phyloP scores from a whole-genome alignment of 2,113 vertebrate species.

The Grammomys dolichurus region DNA sequence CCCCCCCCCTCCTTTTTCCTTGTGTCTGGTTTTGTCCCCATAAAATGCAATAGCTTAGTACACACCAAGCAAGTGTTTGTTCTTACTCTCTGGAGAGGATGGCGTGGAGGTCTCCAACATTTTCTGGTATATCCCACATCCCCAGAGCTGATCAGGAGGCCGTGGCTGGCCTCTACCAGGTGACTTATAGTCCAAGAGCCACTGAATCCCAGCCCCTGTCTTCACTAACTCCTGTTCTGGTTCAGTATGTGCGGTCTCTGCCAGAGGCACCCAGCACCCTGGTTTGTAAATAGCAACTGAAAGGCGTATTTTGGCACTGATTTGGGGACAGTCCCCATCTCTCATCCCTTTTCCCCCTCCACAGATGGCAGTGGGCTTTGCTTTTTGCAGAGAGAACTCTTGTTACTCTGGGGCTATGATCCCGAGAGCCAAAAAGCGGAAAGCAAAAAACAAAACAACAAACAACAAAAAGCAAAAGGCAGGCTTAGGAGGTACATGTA shows the following conservation, averaged over 20 bases:
- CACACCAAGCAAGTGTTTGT: slow-evolving; percentile 81
- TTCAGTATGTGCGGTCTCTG: slow-evolving; percentile 60
- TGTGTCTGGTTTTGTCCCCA: slow-evolving; percentile 83
- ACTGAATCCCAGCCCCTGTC: slow-evolving; percentile 37
- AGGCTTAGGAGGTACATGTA: slow-evolving; percentile 90
- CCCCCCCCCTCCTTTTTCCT: slow-evolving; percentile 79
- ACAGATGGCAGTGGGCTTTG: slow-evolving; percentile 48
- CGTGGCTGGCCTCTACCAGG: slow-evolving; percentile 48
- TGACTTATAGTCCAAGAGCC: slow-evolving; percentile 38
- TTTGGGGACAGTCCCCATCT: slow-evolving; percentile 73
- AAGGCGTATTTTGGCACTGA: slow-evolving; percentile 90
- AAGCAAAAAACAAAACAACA: too few relatives aligned
- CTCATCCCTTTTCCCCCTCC: slow-evolving; percentile 49
- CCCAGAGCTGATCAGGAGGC: slow-evolving; percentile 50
- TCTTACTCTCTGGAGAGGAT: slow-evolving; percentile 76
- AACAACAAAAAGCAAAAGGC: slow-evolving; percentile 83
- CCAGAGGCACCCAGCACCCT: slow-evolving; percentile 89
- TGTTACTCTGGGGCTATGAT: slow-evolving; percentile 55
- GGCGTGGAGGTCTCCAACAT: slow-evolving; percentile 52
- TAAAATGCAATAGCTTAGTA: slow-evolving; percentile 81
- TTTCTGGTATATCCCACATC: slow-evolving; percentile 27
- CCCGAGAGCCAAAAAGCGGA: slow-evolving; percentile 83
- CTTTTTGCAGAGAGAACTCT: slow-evolving; percentile 57
- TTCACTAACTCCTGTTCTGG: slow-evolving; percentile 44
- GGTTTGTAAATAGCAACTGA: slow-evolving; percentile 95